Evolutionary conservation across 2,113 vertebrate genomes (phyloP).

Genomic region (Electrona antarctica): DNA sequence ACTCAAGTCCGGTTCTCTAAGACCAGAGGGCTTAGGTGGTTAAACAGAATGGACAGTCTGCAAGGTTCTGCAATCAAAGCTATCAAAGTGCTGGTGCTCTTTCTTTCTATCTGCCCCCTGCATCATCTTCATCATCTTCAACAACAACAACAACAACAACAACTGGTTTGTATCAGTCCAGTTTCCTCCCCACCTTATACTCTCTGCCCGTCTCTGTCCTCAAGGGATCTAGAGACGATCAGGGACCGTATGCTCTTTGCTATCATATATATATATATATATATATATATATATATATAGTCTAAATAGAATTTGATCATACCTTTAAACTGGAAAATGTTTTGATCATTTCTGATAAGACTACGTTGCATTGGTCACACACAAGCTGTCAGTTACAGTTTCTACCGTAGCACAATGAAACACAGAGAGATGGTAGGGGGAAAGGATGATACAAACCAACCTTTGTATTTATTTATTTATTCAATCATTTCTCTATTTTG

Average conservation of each 20-base stretch:
- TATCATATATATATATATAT: not conserved
- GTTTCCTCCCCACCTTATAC: slow-evolving; percentile 45
- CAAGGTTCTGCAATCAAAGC: not conserved
- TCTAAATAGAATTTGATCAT: not conserved
- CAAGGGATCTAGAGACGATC: slow-evolving; percentile 16
- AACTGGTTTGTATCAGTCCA: slow-evolving; percentile 59
- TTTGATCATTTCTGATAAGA: not conserved
- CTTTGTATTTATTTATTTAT: slow-evolving; percentile 4
- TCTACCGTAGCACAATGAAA: slow-evolving; percentile 28
- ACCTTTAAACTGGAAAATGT: not conserved
- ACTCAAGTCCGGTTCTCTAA: too few species aligned
- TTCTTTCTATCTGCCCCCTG: not conserved
- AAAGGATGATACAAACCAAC: slow-evolving; percentile 61
- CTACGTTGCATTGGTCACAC: not conserved
- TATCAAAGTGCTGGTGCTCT: slow-evolving; percentile 72
- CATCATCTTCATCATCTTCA: slow-evolving; percentile 15
- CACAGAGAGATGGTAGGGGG: slow-evolving; percentile 51
- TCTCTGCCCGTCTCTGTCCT: slow-evolving; percentile 41
- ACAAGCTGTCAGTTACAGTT: slow-evolving; percentile 8
- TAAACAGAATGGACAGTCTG: too few species aligned
- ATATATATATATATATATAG: not conserved
- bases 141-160: slow-evolving; percentile 44
- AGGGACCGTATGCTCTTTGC: not conserved
- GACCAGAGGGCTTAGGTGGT: too few species aligned
- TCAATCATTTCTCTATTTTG: not conserved